Conservation (phyloP, 1,140 invertebrate species). For the Pemphigus obesinymphae region DNA sequence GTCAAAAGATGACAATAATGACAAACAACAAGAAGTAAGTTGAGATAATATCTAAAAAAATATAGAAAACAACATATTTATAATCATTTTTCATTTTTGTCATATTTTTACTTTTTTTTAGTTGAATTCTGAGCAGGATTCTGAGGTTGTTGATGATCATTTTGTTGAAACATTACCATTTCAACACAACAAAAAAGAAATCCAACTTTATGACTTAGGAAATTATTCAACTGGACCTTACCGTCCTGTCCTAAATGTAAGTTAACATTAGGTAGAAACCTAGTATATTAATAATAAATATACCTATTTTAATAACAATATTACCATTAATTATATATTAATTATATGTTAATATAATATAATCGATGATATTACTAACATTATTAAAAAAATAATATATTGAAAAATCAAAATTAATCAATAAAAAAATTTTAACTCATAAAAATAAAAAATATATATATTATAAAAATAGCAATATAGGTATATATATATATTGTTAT, state of each 20-base stretch:
- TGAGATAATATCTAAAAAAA: neutral
- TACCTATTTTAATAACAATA: neutral
- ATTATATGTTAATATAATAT: too few species aligned
- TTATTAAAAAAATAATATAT: too few species aligned
- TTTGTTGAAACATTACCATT: neutral
- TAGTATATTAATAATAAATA: neutral
- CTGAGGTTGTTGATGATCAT: neutral
- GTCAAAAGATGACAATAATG: neutral
- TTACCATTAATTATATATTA: too few species aligned
- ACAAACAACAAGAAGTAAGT: neutral
- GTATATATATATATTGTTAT: too few species aligned
- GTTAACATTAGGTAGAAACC: neutral
- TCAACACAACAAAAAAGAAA: neutral
- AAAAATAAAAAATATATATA: too few species aligned
- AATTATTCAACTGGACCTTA: neutral
- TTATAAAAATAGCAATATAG: too few species aligned
- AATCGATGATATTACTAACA: too few species aligned
- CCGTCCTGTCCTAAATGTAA: neutral
- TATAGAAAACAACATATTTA: neutral
- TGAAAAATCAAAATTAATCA: too few species aligned
- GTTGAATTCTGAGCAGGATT: too few species aligned
- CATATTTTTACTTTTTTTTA: neutral
- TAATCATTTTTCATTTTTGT: neutral
- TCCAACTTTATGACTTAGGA: neutral
- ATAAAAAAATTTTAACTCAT: too few species aligned